Conservation (phyloP, 2,113 vertebrate species). For the Pseudonaja textilis region DNA sequence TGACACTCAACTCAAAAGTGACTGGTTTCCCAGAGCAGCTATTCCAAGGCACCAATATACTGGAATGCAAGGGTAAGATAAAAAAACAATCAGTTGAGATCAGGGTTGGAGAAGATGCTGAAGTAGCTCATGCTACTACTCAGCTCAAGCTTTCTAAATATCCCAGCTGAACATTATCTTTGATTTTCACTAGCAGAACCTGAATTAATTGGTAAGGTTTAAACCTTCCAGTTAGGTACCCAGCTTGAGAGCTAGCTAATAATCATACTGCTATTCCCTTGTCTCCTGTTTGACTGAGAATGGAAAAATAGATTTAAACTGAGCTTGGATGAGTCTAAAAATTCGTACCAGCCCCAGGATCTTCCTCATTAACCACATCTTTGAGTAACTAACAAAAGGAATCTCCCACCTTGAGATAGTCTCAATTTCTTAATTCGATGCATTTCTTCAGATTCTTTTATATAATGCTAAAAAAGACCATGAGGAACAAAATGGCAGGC, state of each 20-base stretch:
- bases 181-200: neutral
- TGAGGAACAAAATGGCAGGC: neutral
- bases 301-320: neutral
- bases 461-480: neutral
- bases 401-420: neutral
- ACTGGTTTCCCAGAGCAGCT: neutral
- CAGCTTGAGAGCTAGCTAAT: neutral
- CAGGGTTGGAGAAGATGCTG: neutral
- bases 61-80: neutral
- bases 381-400: neutral
- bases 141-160: neutral
- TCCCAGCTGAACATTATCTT: no score
- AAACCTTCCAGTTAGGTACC: neutral
- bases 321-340: no score
- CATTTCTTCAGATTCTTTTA: neutral
- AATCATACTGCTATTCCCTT: neutral
- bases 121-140: neutral
- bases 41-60: neutral
- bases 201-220: neutral
- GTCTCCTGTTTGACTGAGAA: neutral
- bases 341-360: no score
- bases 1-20: neutral
- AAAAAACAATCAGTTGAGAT: neutral
- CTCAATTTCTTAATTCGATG: neutral
- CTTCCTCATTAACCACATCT: neutral